A percentile compares a stretch with the other conserved stretches of the same genome.
Conservation (phyloP, 2,888 invertebrate genomes). For the Lasioglossum oenotherae region DNA sequence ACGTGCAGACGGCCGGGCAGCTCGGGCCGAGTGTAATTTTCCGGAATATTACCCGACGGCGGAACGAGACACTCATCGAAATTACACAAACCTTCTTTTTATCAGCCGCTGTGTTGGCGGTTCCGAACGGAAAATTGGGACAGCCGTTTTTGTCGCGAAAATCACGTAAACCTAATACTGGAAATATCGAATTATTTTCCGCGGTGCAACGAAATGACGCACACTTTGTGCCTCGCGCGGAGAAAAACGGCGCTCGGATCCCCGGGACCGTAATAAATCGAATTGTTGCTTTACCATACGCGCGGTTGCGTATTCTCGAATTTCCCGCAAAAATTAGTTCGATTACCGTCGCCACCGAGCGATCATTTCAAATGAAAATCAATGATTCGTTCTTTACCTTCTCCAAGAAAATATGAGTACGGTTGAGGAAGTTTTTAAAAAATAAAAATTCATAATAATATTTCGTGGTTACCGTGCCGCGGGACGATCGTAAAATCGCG, state of each 20-base stretch:
- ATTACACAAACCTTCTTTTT: background rate
- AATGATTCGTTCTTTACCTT: too few species aligned
- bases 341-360: too few species aligned
- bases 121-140: background rate
- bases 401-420: too few species aligned
- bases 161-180: background rate
- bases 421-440: background rate
- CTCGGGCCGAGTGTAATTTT: background rate
- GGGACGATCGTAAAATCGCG: constrained; percentile 5
- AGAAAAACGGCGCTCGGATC: background rate
- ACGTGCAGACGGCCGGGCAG: constrained; percentile 3
- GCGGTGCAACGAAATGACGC: background rate
- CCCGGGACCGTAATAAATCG: background rate
- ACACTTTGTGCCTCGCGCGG: background rate
- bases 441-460: constrained; percentile 23
- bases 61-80: background rate
- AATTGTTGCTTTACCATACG: background rate
- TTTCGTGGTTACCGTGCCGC: background rate
- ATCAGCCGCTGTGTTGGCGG: background rate
- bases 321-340: too few species aligned
- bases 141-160: background rate
- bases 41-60: background rate
- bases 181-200: background rate
- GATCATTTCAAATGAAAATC: too few species aligned
- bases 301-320: too few species aligned